Evolutionary conservation across 1,140 invertebrate species (phyloP).

Genomic region (Drosophila kohkoa): DNA sequence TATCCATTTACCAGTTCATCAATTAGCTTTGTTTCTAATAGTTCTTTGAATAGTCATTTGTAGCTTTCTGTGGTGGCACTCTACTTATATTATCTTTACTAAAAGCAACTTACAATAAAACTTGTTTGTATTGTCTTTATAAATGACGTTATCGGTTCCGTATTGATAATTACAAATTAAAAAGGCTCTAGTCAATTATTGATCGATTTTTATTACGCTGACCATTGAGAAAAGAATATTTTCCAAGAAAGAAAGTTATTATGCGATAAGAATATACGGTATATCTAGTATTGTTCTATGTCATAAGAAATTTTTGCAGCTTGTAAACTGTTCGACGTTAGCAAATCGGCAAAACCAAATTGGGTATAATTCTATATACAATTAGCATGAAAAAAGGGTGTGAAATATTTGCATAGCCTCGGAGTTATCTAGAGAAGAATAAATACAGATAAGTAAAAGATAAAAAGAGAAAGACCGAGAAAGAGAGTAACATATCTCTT

Average conservation of each 20-base stretch:
- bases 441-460: background rate
- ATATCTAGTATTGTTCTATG: background rate
- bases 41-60: background rate
- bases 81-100: conserved; percentile 1
- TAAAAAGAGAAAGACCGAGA: background rate
- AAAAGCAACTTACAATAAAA: conserved; percentile 17
- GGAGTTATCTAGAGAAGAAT: background rate
- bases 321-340: background rate
- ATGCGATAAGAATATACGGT: background rate
- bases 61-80: background rate
- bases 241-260: background rate
- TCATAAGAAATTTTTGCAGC: background rate
- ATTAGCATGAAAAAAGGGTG: conserved; percentile 11
- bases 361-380: conserved; percentile 12
- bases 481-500: conserved; percentile 5
- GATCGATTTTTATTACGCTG: background rate
- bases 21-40: background rate
- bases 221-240: background rate
- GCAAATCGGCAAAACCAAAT: background rate
- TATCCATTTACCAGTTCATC: too few species aligned
- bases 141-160: background rate
- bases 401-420: conserved; percentile 3
- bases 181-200: background rate
- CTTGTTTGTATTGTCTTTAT: background rate
- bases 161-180: conserved; percentile 12